Base-by-base conservation (phyloP, 1,140 invertebrate species). In the Cydia pomonella region DNA sequence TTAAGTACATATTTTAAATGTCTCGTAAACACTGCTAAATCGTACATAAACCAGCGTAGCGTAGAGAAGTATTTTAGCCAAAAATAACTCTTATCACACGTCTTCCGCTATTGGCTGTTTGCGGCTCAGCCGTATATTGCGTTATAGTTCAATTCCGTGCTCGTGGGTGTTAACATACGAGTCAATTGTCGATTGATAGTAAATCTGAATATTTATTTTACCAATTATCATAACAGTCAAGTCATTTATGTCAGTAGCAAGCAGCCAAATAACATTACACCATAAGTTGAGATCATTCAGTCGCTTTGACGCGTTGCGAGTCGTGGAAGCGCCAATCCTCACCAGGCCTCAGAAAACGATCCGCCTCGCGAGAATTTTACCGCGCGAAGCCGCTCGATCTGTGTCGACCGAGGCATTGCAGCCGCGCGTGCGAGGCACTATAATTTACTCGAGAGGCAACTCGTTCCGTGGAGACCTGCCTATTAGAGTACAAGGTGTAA, bases 201-300 rank as follows among this genome's bases (percentile, higher is more conserved):
- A 59, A 59, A 23, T 59, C 18, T 23, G 21, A 23, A 59, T 59
- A 59, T 53, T 53, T 53, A 59, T 59, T 59, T 23, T 23, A 59
- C 21, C 18, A 59, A 41, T 69, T 69, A 69, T 13, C 21, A 69
- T 12, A 16, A 64, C 18, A 9, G 12, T 53, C 50, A 53, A 53
- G n/a, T 23, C 53, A 23, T 3, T 59, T 23, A 59, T 18, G 53
- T 59, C 53, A 59, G 53, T 59, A 59, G 2, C 53, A 59, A 21
- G 7, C 18, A 50, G 47, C 47, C 47, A 12, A 50, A 13, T 44
- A 44, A 44, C 13, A 44, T 44, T 44, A 44, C 41, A 44, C 41
- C 41, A 44, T 44, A 44, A 44, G 41, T 44, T 44, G 41, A 44
- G 41, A 44, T 44, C 41, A 44, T 44, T 44, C 9, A 38, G 7